Evolutionary conservation across 2,113 vertebrate genomes (phyloP).

Genomic region (Scophthalmus maximus): DNA sequence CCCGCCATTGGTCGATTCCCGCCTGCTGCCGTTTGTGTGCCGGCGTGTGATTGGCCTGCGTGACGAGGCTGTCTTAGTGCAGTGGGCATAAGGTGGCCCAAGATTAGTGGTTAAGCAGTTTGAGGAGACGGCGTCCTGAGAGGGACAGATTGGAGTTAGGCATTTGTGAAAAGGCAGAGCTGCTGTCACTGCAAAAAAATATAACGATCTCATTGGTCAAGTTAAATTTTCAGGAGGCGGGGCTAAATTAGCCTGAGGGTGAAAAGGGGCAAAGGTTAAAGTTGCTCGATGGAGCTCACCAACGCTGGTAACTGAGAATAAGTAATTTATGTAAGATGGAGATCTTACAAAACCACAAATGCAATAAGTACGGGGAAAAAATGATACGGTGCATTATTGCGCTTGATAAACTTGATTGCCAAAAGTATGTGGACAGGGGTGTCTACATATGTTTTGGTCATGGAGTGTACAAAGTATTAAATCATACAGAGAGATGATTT

Average conservation of each 20-base stretch:
- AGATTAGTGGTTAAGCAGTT: conserved; percentile 66
- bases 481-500: no score
- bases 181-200: conserved; percentile 14
- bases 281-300: no score
- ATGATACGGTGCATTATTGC: no score
- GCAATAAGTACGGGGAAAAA: no score
- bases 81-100: conserved; percentile 49
- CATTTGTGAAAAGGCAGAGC: neutral
- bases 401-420: no score
- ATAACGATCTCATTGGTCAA: conserved; percentile 21
- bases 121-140: conserved; percentile 11
- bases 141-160: conserved; percentile 11
- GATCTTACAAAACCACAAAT: no score
- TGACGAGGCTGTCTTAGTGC: conserved; percentile 29
- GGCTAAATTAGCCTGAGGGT: neutral
- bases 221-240: conserved; percentile 1
- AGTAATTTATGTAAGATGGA: no score
- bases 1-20: conserved; percentile 28
- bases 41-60: conserved; percentile 47
- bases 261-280: neutral
- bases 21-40: neutral
- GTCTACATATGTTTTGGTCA: no score
- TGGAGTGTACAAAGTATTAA: no score
- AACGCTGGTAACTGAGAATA: no score
- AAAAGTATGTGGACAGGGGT: no score